Conservation (phyloP, 2,113 vertebrate genomes). For the Bungarus multicinctus region DNA sequence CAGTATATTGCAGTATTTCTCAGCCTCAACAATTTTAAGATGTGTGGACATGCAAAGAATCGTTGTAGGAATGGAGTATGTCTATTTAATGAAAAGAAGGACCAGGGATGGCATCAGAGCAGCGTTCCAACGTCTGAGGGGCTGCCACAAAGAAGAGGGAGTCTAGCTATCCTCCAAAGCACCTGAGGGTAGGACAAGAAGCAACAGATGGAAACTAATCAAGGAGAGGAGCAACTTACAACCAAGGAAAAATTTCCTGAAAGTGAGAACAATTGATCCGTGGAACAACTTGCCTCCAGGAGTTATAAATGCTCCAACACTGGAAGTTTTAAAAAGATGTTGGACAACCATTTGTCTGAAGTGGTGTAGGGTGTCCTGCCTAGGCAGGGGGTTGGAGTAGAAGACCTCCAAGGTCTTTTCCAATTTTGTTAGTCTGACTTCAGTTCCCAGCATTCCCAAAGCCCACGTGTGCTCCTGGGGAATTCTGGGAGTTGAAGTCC, state of each 20-base stretch:
- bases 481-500: too few species aligned
- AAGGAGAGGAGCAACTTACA: too few species aligned
- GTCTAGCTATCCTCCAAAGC: neutral
- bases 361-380: neutral
- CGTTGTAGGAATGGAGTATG: too few species aligned
- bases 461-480: too few species aligned
- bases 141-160: neutral
- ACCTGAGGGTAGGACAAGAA: neutral
- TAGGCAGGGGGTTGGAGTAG: neutral
- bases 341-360: neutral
- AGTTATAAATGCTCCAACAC: accelerated
- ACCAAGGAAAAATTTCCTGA: too few species aligned
- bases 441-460: too few species aligned
- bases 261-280: too few species aligned
- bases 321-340: neutral
- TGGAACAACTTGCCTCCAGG: too few species aligned
- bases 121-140: neutral
- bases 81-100: neutral
- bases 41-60: too few species aligned
- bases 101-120: neutral
- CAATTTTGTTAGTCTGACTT: neutral
- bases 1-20: too few species aligned
- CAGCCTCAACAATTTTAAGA: too few species aligned
- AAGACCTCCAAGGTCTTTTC: neutral
- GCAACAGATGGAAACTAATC: too few species aligned